These are phyloP conservation scores for Dolichotis patagonum DNA, from an alignment of 2,113 vertebrate genomes.

Conservation along the genomic window DNA sequence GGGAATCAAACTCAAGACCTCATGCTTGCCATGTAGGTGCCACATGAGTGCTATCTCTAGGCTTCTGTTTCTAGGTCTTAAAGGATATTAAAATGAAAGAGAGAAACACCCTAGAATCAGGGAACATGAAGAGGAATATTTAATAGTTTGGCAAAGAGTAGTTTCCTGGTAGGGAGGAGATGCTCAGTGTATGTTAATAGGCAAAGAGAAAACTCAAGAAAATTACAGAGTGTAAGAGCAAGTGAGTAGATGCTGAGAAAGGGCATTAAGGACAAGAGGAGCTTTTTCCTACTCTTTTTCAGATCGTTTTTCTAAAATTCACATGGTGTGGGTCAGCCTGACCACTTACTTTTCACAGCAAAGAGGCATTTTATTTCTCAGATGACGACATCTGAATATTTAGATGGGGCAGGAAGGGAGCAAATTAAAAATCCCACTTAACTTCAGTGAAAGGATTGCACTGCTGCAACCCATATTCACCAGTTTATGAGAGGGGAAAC, in stretches of 20 bases:
- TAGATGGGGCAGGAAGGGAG: neutral
- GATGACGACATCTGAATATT: neutral
- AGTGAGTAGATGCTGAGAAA: neutral
- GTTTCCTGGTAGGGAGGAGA: neutral
- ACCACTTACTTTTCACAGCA: neutral
- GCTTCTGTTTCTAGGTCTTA: neutral
- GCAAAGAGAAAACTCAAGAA: neutral
- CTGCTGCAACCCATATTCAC: neutral
- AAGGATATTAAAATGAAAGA: neutral
- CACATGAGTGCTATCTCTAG: too few species aligned
- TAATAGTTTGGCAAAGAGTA: neutral
- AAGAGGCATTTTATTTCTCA: neutral
- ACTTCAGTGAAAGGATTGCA: neutral
- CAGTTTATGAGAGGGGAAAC: neutral
- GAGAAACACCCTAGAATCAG: neutral
- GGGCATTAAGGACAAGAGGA: neutral
- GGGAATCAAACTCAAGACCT: too few species aligned
- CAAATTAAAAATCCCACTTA: neutral
- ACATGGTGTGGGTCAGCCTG: neutral
- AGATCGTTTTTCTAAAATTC: neutral
- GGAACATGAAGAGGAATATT: neutral
- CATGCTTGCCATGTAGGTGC: too few species aligned
- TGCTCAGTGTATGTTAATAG: neutral
- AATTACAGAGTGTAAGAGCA: neutral
- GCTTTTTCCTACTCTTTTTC: neutral